phyloP scores from a whole-genome alignment of 2,797 vertebrate species.

The Cephalopachus bancanus region DNA sequence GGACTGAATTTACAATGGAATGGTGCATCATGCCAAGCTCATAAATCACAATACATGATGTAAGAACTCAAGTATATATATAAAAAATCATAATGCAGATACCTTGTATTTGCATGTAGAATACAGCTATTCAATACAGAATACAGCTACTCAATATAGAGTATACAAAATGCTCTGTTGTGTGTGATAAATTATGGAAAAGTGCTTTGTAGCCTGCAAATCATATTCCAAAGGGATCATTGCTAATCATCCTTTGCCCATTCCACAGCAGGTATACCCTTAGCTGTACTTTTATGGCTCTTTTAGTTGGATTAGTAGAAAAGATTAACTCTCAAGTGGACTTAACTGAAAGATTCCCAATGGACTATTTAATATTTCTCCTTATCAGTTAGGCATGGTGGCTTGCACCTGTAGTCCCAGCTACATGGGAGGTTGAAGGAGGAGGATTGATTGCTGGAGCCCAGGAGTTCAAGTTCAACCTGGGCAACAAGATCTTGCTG shows the following conservation, averaged over 20 bases:
- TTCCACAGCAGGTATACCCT: not conserved
- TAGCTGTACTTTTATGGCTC: not conserved
- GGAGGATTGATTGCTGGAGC: not conserved
- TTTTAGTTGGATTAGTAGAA: not conserved
- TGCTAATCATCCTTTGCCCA: not conserved
- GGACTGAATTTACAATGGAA: not conserved
- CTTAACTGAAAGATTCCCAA: not conserved
- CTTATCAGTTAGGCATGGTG: not conserved
- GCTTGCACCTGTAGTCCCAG: not conserved
- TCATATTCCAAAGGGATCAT: not conserved
- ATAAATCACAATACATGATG: not conserved
- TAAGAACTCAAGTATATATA: no score
- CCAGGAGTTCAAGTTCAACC: not conserved
- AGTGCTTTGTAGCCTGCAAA: not conserved
- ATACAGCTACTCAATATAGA: not conserved
- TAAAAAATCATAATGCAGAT: not conserved
- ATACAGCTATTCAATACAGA: not conserved
- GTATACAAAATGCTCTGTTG: slow-evolving; percentile 24
- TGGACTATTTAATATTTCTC: not conserved
- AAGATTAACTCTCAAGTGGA: not conserved
- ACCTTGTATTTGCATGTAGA: not conserved
- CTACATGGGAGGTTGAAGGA: not conserved
- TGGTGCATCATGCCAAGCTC: not conserved
- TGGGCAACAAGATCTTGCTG: not conserved
- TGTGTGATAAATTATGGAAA: not conserved